These are phyloP conservation scores for Xenopus borealis DNA, from an alignment of 2,113 vertebrate genomes.

Conservation along the genomic window DNA sequence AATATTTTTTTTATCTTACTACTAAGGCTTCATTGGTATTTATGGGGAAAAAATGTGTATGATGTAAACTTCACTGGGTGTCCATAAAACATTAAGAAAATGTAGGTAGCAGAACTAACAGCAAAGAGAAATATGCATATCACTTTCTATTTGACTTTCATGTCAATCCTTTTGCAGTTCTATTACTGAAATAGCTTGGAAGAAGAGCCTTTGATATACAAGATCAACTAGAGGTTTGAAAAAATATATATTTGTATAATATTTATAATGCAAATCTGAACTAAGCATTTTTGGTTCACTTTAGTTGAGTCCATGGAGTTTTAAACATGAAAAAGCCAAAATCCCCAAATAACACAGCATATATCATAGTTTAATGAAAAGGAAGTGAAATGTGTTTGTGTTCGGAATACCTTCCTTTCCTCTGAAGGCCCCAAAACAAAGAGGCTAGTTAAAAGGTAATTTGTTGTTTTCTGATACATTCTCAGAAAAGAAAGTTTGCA, in stretches of 20 bases:
- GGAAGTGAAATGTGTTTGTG: conserved; percentile 49
- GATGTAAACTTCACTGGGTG: background rate
- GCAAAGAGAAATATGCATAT: conserved; percentile 41
- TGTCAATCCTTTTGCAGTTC: conserved; percentile 71
- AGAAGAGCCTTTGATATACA: conserved; percentile 72
- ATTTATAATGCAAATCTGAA: conserved; percentile 78
- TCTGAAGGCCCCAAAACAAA: conserved; percentile 29
- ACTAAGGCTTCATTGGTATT: background rate
- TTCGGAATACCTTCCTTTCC: conserved; percentile 56
- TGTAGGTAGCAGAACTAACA: conserved; percentile 51
- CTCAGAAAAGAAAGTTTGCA: conserved; percentile 27
- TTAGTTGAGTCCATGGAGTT: conserved; percentile 62
- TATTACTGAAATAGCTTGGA: conserved; percentile 71
- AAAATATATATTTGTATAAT: conserved; percentile 64
- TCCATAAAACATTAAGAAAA: background rate
- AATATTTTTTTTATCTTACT: no score
- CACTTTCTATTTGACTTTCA: conserved; percentile 64
- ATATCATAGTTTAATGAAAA: conserved; percentile 69
- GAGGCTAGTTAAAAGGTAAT: conserved; percentile 43
- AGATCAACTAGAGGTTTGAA: conserved; percentile 71
- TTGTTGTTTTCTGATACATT: conserved; percentile 23
- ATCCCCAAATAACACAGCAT: conserved; percentile 58
- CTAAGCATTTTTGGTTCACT: conserved; percentile 65
- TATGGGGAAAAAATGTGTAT: background rate
- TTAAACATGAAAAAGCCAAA: conserved; percentile 55